A percentile compares a stretch with the other conserved stretches of the same genome.
Evolutionary conservation across 2,797 vertebrate species (phyloP).

Genomic region (Myioborus melanocephalus): DNA sequence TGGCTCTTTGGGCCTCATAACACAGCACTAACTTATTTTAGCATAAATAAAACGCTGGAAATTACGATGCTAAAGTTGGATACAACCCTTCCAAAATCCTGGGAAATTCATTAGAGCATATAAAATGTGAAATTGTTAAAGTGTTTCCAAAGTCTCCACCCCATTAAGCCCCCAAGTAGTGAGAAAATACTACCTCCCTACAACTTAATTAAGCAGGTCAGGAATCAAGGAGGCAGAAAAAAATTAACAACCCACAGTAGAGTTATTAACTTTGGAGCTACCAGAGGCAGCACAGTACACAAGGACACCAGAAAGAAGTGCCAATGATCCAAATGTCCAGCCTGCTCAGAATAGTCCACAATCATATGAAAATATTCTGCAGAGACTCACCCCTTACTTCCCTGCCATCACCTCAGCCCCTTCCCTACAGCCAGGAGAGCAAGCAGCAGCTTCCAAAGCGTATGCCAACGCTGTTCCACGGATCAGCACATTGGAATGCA

Average conservation of each 20-base stretch:
- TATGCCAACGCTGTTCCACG: constrained; percentile 54
- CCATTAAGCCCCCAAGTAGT: constrained; percentile 47
- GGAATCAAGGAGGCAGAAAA: background rate
- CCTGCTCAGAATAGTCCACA: background rate
- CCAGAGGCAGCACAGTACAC: background rate
- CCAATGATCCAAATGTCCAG: background rate
- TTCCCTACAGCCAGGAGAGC: constrained; percentile 49
- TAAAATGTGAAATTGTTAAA: constrained; percentile 46
- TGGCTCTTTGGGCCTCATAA: constrained; percentile 23
- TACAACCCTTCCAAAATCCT: constrained; percentile 41
- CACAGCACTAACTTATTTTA: constrained; percentile 33
- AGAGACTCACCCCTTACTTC: constrained; percentile 50
- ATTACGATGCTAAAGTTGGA: constrained; percentile 23
- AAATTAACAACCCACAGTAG: background rate
- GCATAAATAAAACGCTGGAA: constrained; percentile 53
- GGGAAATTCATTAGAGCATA: constrained; percentile 56
- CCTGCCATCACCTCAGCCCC: constrained; percentile 60
- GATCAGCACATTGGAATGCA: constrained; percentile 59
- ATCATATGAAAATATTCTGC: background rate
- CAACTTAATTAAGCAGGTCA: constrained; percentile 16
- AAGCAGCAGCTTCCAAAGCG: constrained; percentile 53
- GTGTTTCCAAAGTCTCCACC: constrained; percentile 51
- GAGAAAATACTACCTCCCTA: constrained; percentile 35
- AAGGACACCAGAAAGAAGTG: background rate
- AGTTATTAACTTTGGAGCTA: background rate